Percentiles rank a stretch among this genome's conserved stretches.
Conservation (phyloP, 2,888 invertebrate species). For the Rhynchonema sp. region DNA sequence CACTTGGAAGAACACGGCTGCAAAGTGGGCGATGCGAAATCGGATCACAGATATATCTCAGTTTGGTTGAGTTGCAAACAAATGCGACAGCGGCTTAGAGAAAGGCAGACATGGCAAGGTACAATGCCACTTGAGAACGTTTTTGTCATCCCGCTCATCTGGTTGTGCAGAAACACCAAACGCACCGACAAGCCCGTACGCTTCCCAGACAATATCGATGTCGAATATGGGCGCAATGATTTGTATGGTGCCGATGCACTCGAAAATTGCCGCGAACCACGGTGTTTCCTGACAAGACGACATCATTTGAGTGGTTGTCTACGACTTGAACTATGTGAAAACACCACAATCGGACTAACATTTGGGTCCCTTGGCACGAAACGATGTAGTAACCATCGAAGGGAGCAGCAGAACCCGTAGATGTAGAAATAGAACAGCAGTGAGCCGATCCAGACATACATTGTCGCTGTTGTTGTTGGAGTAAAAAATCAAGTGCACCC, state of each 20-base stretch:
- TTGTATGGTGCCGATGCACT: neutral
- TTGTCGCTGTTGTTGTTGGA: neutral
- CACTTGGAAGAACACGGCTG: constrained; percentile 3
- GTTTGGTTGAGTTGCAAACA: too few species aligned
- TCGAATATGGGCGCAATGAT: constrained; percentile 5
- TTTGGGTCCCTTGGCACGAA: neutral
- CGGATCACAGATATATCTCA: neutral
- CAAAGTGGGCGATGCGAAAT: neutral
- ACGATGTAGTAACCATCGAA: neutral
- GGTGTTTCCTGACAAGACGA: neutral
- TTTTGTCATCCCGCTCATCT: too few species aligned
- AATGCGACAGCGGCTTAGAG: too few species aligned
- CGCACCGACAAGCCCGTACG: constrained; percentile 1
- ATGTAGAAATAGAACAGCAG: constrained; percentile 3
- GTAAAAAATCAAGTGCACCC: too few species aligned
- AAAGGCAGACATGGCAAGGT: too few species aligned
- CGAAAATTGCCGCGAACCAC: neutral
- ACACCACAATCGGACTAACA: too few species aligned
- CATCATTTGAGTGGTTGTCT: neutral
- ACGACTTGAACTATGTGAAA: too few species aligned
- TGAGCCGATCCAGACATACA: neutral
- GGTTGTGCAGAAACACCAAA: too few species aligned
- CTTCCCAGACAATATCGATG: neutral
- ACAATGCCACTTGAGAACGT: too few species aligned
- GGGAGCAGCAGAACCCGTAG: neutral